Evolutionary conservation across 1,140 invertebrate species (phyloP).

Genomic region (Lepidurus apus): DNA sequence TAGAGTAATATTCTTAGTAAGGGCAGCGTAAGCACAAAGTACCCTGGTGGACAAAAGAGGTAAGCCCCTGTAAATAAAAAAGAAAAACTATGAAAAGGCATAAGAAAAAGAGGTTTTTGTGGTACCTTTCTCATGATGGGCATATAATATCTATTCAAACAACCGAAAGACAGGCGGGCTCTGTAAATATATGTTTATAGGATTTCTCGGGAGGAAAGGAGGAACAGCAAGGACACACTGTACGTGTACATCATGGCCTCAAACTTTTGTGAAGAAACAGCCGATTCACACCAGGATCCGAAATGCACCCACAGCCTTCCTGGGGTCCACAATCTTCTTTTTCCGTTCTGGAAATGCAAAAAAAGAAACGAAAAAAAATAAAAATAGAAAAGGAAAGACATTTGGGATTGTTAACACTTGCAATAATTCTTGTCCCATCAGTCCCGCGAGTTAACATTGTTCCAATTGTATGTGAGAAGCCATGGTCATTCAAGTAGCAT

Average conservation of each 20-base stretch:
- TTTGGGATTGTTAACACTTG: not conserved
- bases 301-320: slow-evolving; percentile 1
- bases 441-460: not conserved
- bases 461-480: slow-evolving; percentile 11
- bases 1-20: too few relatives aligned
- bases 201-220: not conserved
- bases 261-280: slow-evolving; percentile 10
- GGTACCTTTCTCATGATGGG: not conserved
- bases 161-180: not conserved
- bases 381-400: too few relatives aligned
- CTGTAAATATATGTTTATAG: not conserved
- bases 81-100: not conserved
- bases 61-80: not conserved
- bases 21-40: not conserved
- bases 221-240: not conserved
- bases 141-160: slow-evolving; percentile 22
- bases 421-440: slow-evolving; percentile 1
- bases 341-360: not conserved
- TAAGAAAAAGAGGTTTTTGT: slow-evolving; percentile 15
- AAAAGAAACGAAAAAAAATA: not conserved
- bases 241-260: not conserved
- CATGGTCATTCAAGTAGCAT: slow-evolving; percentile 12
- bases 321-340: slow-evolving; percentile 9
- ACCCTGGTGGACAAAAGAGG: slow-evolving; percentile 1
- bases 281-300: not conserved